phyloP scores from a whole-genome alignment of 2,888 invertebrate genomes.

The Coelopa pilipes region DNA sequence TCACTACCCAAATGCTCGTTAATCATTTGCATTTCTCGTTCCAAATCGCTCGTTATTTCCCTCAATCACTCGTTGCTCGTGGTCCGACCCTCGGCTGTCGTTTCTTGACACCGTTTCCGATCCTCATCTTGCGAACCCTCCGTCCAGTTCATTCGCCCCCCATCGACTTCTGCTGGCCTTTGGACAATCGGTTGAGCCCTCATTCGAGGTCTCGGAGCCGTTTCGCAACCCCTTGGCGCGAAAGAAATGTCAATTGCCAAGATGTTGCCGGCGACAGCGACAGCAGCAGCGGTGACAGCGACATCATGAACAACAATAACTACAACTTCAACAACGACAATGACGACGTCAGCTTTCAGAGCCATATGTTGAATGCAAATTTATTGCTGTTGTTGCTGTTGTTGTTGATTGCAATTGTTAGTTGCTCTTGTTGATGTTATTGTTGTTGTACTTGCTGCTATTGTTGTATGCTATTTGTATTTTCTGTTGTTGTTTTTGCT shows the following conservation, averaged over 20 bases:
- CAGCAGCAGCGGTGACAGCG: not conserved
- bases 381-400: not conserved
- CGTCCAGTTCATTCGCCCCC: no score
- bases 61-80: no score
- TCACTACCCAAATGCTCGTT: no score
- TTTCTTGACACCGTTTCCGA: no score
- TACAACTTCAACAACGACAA: not conserved
- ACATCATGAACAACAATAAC: conserved; percentile 21
- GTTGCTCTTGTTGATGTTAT: not conserved
- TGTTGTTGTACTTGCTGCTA: not conserved
- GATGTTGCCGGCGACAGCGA: conserved; percentile 1
- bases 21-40: no score
- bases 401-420: not conserved
- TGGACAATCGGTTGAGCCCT: no score
- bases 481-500: not conserved
- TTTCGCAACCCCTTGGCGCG: no score
- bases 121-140: no score
- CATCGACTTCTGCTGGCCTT: no score
- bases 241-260: conserved; percentile 29
- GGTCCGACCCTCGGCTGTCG: no score
- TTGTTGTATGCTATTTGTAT: not conserved
- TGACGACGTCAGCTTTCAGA: not conserved
- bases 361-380: conserved; percentile 8
- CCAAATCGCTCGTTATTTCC: no score
- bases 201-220: no score